Evolutionary conservation across 64 coral and sea anemone genomes (phyloP).

Genomic region (Catalaphyllia jardinei): DNA sequence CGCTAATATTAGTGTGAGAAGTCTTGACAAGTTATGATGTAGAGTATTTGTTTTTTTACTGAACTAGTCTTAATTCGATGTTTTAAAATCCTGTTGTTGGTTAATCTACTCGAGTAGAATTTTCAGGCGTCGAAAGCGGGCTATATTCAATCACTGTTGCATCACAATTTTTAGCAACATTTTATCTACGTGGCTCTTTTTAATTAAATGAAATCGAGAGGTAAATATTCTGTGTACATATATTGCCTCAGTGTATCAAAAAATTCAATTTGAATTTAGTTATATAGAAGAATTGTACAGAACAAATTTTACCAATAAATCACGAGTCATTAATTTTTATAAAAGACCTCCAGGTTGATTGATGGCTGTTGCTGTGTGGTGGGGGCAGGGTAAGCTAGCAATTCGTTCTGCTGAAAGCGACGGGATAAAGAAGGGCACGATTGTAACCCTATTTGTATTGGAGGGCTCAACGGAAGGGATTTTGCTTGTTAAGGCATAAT

Average conservation of each 20-base stretch:
- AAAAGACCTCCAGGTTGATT: neutral
- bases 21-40: neutral
- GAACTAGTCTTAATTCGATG: neutral
- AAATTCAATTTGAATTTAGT: neutral
- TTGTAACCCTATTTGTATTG: no score
- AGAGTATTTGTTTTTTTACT: neutral
- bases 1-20: neutral
- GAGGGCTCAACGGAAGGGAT: no score
- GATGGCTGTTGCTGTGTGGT: neutral
- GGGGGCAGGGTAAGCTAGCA: neutral
- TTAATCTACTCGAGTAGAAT: neutral
- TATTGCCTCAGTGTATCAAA: neutral
- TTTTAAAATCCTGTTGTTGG: neutral
- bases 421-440: no score
- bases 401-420: no score
- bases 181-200: no score
- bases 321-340: neutral
- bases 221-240: neutral
- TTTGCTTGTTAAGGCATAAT: no score
- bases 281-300: conserved; percentile 25
- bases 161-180: no score
- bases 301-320: conserved; percentile 34
- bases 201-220: neutral
- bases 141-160: neutral
- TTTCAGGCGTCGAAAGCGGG: neutral